phyloP scores from a whole-genome alignment of 2,113 vertebrate genomes.

The Vanacampus margaritifer region DNA sequence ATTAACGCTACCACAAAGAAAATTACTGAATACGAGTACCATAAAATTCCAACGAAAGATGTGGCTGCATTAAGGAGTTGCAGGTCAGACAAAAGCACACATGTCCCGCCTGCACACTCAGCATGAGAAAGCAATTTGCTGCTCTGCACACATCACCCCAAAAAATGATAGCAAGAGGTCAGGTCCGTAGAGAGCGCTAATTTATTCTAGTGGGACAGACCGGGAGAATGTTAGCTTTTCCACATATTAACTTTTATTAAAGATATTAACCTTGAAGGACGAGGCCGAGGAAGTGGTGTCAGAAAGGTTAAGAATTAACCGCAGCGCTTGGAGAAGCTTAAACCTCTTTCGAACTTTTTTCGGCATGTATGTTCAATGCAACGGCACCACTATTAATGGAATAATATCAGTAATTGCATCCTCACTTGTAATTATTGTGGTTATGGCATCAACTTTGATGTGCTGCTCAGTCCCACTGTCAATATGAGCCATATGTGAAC shows the following conservation, averaged over 20 bases:
- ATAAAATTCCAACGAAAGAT: neutral
- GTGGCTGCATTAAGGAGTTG: neutral
- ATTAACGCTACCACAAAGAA: neutral
- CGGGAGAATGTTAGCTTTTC: constrained; percentile 49
- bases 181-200: constrained; percentile 53
- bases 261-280: constrained; percentile 68
- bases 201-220: constrained; percentile 54
- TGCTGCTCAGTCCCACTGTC: constrained; percentile 49
- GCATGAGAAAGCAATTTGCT: constrained; percentile 76
- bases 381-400: constrained; percentile 63
- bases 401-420: constrained; percentile 71
- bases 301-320: constrained; percentile 66
- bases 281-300: constrained; percentile 59
- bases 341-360: constrained; percentile 35
- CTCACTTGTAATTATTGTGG: constrained; percentile 68
- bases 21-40: neutral
- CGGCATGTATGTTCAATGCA: constrained; percentile 44
- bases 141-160: constrained; percentile 50
- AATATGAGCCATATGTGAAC: constrained; percentile 69
- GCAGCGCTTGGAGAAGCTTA: constrained; percentile 43
- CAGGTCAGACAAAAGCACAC: constrained; percentile 51
- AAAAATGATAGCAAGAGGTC: constrained; percentile 39
- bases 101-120: constrained; percentile 34
- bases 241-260: constrained; percentile 66
- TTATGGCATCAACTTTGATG: constrained; percentile 68